Conservation (phyloP, 1,140 invertebrate genomes). For the Paraescarpia echinospica region DNA sequence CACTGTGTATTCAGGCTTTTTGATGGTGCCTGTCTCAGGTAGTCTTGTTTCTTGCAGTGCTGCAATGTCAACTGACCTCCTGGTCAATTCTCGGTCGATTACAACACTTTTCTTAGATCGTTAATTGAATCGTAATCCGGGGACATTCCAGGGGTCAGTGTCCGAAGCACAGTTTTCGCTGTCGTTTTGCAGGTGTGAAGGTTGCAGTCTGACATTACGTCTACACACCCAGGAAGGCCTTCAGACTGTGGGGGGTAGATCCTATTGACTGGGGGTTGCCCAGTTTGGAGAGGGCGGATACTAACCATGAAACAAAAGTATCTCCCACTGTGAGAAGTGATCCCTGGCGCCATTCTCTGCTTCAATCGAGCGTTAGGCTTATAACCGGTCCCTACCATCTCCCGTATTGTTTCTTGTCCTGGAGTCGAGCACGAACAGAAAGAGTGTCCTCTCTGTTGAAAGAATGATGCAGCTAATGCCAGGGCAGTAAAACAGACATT, state of each 20-base stretch:
- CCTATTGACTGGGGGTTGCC: neutral
- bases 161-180: neutral
- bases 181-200: too few species aligned
- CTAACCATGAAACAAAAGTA: neutral
- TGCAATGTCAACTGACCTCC: neutral
- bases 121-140: too few species aligned
- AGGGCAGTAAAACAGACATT: too few species aligned
- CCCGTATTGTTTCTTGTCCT: too few species aligned
- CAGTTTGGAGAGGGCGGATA: neutral
- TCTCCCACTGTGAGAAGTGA: neutral
- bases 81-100: neutral
- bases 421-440: too few species aligned
- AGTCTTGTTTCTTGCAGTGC: neutral
- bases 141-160: too few species aligned
- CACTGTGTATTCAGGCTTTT: neutral
- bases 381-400: neutral
- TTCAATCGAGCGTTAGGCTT: neutral
- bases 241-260: neutral
- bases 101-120: too few species aligned
- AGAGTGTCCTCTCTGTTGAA: too few species aligned
- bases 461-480: too few species aligned
- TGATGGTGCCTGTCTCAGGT: neutral
- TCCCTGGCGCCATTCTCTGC: neutral
- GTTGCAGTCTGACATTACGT: neutral
- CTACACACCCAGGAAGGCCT: neutral